phyloP scores from a whole-genome alignment of 2,888 invertebrate genomes.

The Alentia gelatinosa region DNA sequence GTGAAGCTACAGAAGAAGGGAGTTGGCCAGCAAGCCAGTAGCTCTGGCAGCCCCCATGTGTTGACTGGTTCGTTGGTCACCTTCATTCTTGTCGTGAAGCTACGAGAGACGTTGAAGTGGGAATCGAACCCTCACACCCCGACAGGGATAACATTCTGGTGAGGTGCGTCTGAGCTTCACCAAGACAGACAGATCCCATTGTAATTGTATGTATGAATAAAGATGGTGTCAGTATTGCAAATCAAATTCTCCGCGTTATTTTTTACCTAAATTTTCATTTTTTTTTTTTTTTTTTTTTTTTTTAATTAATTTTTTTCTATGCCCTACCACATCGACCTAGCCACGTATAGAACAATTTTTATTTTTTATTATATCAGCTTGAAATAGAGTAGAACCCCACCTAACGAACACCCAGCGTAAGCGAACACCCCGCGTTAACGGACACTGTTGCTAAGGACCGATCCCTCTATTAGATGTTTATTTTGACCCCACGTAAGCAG shows the following conservation, averaged over 20 bases:
- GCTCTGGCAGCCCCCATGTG: neutral
- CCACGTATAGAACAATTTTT: no score
- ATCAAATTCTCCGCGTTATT: neutral
- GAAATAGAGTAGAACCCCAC: no score
- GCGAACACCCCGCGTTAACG: no score
- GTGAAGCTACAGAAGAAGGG: neutral
- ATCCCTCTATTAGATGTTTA: no score
- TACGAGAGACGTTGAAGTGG: neutral
- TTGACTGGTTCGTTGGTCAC: neutral
- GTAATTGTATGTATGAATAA: conserved; percentile 25
- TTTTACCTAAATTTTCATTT: neutral
- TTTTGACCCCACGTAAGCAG: no score
- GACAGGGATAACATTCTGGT: neutral
- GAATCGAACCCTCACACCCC: neutral
- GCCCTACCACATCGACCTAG: no score
- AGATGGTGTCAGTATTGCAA: conserved; percentile 49
- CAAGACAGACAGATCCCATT: neutral
- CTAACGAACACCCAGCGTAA: no score
- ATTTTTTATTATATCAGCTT: no score
- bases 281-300: no score
- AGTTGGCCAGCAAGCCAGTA: neutral
- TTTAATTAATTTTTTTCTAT: no score
- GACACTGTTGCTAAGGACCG: no score
- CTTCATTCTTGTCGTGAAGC: neutral
- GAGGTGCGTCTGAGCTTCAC: neutral